phyloP scores from a whole-genome alignment of 2,797 vertebrate genomes.

The Urosaurus nigricauda region DNA sequence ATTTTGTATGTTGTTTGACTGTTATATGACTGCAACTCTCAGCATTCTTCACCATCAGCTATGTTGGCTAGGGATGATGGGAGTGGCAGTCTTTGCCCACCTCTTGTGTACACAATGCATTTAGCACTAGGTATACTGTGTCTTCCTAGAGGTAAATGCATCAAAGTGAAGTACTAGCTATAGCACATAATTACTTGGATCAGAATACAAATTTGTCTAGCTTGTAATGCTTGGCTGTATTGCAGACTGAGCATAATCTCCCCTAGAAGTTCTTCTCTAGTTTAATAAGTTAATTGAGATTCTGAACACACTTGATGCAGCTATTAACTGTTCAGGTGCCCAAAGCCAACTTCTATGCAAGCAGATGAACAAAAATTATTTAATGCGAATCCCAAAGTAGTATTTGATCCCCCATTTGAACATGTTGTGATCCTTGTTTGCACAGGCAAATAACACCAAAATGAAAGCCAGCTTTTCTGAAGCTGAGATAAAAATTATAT shows the following conservation, averaged over 20 bases:
- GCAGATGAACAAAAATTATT: neutral
- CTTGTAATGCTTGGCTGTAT: too few relatives aligned
- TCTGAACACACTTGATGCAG: neutral
- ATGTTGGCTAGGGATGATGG: too few relatives aligned
- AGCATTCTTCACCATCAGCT: too few relatives aligned
- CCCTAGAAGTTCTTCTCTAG: neutral
- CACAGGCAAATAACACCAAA: neutral
- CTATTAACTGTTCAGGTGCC: neutral
- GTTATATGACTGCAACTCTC: too few relatives aligned
- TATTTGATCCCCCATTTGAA: neutral
- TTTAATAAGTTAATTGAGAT: neutral
- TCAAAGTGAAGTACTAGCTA: neutral
- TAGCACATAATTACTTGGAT: neutral
- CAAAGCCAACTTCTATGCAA: neutral
- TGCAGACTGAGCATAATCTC: too few relatives aligned
- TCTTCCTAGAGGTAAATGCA: too few relatives aligned
- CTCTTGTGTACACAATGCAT: too few relatives aligned
- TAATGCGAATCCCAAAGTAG: neutral
- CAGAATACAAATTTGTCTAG: neutral
- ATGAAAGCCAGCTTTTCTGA: neutral
- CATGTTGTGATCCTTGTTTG: neutral
- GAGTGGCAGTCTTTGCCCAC: too few relatives aligned
- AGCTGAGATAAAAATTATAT: neutral
- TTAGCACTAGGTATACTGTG: too few relatives aligned
- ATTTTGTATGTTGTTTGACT: too few relatives aligned